Conservation (phyloP, 2,797 vertebrate species). For the Microhierax caerulescens region DNA sequence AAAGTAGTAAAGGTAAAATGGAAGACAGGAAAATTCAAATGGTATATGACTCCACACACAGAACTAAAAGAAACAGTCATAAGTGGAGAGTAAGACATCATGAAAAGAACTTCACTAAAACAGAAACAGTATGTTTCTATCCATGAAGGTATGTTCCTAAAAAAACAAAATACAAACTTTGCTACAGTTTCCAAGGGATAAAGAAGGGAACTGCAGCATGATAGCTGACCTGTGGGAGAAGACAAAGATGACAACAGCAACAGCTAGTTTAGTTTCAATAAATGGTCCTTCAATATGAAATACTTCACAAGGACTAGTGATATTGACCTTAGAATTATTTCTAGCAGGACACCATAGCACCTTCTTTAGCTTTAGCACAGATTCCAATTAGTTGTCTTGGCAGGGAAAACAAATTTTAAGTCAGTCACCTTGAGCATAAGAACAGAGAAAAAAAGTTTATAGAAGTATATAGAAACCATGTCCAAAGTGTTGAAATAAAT, state of each 20-base stretch:
- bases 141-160: neutral
- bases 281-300: neutral
- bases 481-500: neutral
- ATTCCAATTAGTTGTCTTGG: neutral
- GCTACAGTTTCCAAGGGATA: neutral
- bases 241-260: neutral
- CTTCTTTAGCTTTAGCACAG: neutral
- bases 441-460: neutral
- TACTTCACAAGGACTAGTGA: neutral
- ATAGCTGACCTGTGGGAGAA: neutral
- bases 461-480: neutral
- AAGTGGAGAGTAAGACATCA: neutral
- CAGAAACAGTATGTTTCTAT: neutral
- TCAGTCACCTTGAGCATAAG: neutral
- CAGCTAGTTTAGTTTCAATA: neutral
- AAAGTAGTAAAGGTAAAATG: neutral
- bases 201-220: neutral
- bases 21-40: neutral
- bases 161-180: neutral
- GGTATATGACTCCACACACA: neutral
- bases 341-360: neutral
- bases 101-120: neutral
- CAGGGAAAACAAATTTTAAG: neutral
- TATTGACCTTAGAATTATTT: neutral
- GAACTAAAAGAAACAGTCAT: neutral